Percentiles rank a stretch among this genome's conserved stretches.
These are phyloP conservation scores for Machimus atricapillus DNA, from an alignment of 2,888 invertebrate genomes.

Conservation along the genomic window DNA sequence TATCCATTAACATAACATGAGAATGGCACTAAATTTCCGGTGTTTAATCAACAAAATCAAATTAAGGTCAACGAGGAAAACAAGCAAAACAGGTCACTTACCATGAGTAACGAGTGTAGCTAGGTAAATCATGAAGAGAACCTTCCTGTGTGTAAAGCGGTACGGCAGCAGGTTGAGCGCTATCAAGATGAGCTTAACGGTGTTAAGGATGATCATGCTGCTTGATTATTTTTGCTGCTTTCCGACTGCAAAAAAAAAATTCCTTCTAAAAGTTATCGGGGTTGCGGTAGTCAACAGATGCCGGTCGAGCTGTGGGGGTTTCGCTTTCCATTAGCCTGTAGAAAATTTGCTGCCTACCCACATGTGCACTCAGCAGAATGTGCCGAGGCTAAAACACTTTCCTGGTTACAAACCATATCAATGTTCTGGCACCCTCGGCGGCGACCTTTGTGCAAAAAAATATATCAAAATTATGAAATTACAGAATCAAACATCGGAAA, in stretches of 20 bases:
- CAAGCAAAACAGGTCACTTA: slow-evolving; percentile 52
- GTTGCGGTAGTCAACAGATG: slow-evolving; percentile 20
- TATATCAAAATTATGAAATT: slow-evolving; percentile 28
- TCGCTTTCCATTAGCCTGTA: neutral
- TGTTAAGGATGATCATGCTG: slow-evolving; percentile 61
- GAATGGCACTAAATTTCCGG: slow-evolving; percentile 44
- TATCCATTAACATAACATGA: slow-evolving; percentile 40
- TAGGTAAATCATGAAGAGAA: slow-evolving; percentile 62
- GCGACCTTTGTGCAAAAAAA: slow-evolving; percentile 4
- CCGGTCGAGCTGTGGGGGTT: neutral
- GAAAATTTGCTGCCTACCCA: slow-evolving; percentile 13
- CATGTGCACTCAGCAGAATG: neutral
- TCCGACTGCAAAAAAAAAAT: neutral
- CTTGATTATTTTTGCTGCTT: neutral
- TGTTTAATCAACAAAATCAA: slow-evolving; percentile 47
- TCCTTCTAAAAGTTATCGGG: neutral
- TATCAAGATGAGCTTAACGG: slow-evolving; percentile 61
- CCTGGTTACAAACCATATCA: slow-evolving; percentile 16
- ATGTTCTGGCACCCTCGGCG: neutral
- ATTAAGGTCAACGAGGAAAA: slow-evolving; percentile 45
- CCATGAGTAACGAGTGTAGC: slow-evolving; percentile 62
- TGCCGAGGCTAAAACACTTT: slow-evolving; percentile 18
- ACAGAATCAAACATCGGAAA: slow-evolving; percentile 9
- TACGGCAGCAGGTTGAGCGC: slow-evolving; percentile 62
- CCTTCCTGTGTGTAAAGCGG: slow-evolving; percentile 62